Evolutionary conservation across 2,113 vertebrate species (phyloP), one percentile per base, ranked within the genome.

Genomic region (Muntiacus muntjak): DNA sequence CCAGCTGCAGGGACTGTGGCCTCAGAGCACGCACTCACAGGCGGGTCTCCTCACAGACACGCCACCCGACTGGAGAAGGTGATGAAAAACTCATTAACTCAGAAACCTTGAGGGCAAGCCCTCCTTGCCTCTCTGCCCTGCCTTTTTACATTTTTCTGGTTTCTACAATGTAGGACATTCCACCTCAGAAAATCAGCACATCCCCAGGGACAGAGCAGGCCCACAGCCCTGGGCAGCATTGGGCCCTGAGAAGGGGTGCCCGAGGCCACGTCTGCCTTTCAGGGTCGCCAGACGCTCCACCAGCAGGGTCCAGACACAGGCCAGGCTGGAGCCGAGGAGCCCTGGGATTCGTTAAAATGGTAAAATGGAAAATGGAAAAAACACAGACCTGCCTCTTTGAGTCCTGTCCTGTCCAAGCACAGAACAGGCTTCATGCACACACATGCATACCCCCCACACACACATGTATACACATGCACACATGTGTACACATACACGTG

Each of bases 161-260:
- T 76, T 79, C 64, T 79, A 36, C 25, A 47, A 19, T 3, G 1
- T 4, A 26, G 40, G 62, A 50, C 36, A 47, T 23, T 25, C 30
- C 15, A 43, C 36, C 55, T 95, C n/a, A 23, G 52, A 62, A 97
- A 97, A 97, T 86, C 43, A 91, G 90, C 91, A 84, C 13, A 78
- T 88, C 87, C 98, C 94, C 12, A 50, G 84, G 33, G 45, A 26
- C 50, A 14, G 94, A 64, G 87, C 26, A 26, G 50, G 26, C 10
- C 33, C 7, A 0, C 50, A 25, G 33, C 52, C 33, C 50, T 36
- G 21, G 71, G 71, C 50, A 19, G 52, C 52, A 3, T 19, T 10
- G 64, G 36, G 67, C 43, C 55, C 23, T 23, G 45, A 5, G 55
- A 33, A 71, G 71, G n/a, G 94, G 89, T 40, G 23, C 28, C 64